Percentiles rank a stretch among this genome's conserved stretches.
These are phyloP conservation scores for Dendroctonus ponderosae DNA, from an alignment of 1,140 invertebrate species.

Conservation along the genomic window DNA sequence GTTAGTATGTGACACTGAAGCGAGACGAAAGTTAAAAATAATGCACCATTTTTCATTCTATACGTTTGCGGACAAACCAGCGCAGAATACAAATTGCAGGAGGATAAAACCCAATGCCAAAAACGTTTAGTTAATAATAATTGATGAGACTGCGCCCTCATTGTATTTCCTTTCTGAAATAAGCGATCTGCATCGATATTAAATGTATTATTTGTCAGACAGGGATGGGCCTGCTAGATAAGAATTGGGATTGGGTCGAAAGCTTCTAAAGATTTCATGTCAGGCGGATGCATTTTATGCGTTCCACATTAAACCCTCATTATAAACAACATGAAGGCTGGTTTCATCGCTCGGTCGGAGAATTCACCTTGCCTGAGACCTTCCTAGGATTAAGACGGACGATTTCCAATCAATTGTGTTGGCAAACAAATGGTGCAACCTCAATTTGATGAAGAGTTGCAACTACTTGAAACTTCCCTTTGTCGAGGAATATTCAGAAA, in stretches of 20 bases:
- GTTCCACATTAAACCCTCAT: too few species aligned
- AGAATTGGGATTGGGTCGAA: not conserved
- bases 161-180: constrained; percentile 26
- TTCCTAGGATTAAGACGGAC: too few species aligned
- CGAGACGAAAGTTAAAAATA: constrained; percentile 25
- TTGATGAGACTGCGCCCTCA: constrained; percentile 19
- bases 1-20: constrained; percentile 3
- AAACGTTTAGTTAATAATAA: constrained; percentile 31
- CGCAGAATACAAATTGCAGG: constrained; percentile 25
- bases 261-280: too few species aligned
- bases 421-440: too few species aligned
- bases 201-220: constrained; percentile 27
- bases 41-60: constrained; percentile 26
- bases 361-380: too few species aligned
- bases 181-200: constrained; percentile 23
- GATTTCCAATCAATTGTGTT: too few species aligned
- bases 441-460: too few species aligned
- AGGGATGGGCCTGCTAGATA: constrained; percentile 26
- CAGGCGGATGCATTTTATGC: too few species aligned
- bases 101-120: constrained; percentile 23
- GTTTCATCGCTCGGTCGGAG: too few species aligned
- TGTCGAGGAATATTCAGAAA: too few species aligned
- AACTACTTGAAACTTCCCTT: too few species aligned
- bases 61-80: constrained; percentile 11
- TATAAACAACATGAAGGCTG: too few species aligned